Base-by-base conservation (phyloP, 2,888 invertebrate species). In the Tetheella fluctuosa region DNA sequence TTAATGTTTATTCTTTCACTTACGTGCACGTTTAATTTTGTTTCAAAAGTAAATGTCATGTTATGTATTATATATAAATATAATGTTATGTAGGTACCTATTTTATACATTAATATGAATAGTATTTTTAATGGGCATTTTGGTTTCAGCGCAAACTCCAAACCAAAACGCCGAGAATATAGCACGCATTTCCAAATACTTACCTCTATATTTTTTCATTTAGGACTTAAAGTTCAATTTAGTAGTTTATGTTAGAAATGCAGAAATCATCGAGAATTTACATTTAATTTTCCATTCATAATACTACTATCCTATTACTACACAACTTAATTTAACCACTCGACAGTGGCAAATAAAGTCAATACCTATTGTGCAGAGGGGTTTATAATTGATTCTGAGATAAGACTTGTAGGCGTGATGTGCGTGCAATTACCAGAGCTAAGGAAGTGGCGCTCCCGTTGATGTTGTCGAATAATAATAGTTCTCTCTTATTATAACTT, bases 1-100 rank as follows among this genome's bases (percentile, higher is more conserved):
- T 63, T 59, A 64, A 55, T 63, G 67, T 64, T 61, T 55, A 23
- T 60, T 59, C 58, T 64, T 63, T 56, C 54, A 68, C 61, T 61
- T 61, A 59, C 62, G 54, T 64, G 54, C 42, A 17, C 37, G 56
- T 65, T 62, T 48, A 20, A 8, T n/a, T 48, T 48, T 48, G 48
- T 48, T 48, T 42, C 15, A 37, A 37, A 15, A 15, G 15, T 15
- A 17, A 25, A 25, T 25, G 6, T 25, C 6, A 25, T 6, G 25
- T 25, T 25, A 25, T 25, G 2, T 25, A 4, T 25, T 25, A 25
- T 25, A 25, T 4, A 25, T 25, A 25, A 25, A 25, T 25, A 25
- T 25, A 25, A 25, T 25, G 2, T 25, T 6, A n/a, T n/a, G n/a
- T n/a, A n/a, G n/a, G n/a, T n/a, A n/a, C n/a, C n/a, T n/a, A n/a